These are phyloP conservation scores for Eudyptes chrysolophus DNA, from an alignment of 2,113 vertebrate species.

Conservation along the genomic window DNA sequence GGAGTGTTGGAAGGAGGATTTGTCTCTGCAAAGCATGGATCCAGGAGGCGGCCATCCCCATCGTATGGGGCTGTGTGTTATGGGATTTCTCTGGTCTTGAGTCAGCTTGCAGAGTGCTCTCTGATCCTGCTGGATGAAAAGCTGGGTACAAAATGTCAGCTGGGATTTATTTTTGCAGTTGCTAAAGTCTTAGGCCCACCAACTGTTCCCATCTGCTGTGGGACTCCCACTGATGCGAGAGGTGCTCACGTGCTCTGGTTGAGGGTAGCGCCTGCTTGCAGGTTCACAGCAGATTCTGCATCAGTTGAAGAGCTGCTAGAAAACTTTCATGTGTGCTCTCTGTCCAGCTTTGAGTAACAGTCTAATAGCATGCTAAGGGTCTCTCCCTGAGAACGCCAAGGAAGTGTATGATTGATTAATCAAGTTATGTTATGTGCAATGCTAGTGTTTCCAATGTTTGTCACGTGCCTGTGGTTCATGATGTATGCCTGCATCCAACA, in stretches of 20 bases:
- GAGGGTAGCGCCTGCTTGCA: neutral
- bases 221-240: neutral
- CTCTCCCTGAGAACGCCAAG: neutral
- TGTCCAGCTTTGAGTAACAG: neutral
- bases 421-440: neutral
- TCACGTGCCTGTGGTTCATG: neutral
- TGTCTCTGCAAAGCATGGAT: neutral
- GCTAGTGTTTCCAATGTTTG: neutral
- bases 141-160: neutral
- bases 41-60: neutral
- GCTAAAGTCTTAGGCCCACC: neutral
- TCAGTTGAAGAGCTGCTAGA: neutral
- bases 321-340: neutral
- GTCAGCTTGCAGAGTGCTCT: neutral
- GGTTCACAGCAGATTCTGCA: neutral
- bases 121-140: neutral
- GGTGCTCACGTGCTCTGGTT: neutral
- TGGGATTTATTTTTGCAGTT: neutral
- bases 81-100: neutral
- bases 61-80: fast-evolving
- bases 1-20: neutral
- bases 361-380: neutral
- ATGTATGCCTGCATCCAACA: neutral
- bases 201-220: neutral
- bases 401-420: neutral